Evolutionary conservation across 2,888 invertebrate genomes (phyloP), one percentile per base, ranked within the genome.

Genomic region (Candidula unifasciata): DNA sequence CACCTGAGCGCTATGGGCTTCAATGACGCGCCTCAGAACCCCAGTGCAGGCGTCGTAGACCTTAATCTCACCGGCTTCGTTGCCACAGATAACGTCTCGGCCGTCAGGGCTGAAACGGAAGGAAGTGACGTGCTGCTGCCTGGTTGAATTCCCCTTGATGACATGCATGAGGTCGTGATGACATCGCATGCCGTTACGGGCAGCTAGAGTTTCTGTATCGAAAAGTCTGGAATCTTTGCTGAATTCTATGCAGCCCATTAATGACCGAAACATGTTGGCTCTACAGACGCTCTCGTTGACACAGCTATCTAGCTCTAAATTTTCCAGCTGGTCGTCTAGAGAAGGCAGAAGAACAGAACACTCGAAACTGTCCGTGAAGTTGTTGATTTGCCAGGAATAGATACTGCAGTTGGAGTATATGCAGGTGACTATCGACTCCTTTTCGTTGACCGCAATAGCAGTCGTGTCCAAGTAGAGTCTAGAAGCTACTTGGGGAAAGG

Each of bases 1-100:
- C 21, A 84, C 84, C 52, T 79, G 71, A 2, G 84, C 68, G 52
- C 73, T 84, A 74, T 84, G 84, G 0, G 84, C 84, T 35, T 84
- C 84, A n/a, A 84, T 84, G 6, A 84, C 84, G 0, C 80, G 79
- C 18, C 74, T 68, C 27, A 83, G 37, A 8, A 84, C 68, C 16
- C 80, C 84, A 30, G 84, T 64, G 6, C 80, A 73, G 18, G 79
- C 79, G 2, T 84, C 80, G 66, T 84, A 84, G 33, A 84, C 84
- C 27, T 84, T 84, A 13, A 84, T 84, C 27, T 84, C 84, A 24
- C 84, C 84, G 5, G 69, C 71, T 24, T 80, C 73, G 54, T 84
- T 80, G 1, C 84, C 84, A 16, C 79, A 79, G 37, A 84, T 78
- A 5, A 84, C 74, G 52, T 84, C 84, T 30, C 79, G 69, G 24